These are phyloP conservation scores for Tiphia femorata DNA, from an alignment of 2,888 invertebrate genomes.

Conservation along the genomic window DNA sequence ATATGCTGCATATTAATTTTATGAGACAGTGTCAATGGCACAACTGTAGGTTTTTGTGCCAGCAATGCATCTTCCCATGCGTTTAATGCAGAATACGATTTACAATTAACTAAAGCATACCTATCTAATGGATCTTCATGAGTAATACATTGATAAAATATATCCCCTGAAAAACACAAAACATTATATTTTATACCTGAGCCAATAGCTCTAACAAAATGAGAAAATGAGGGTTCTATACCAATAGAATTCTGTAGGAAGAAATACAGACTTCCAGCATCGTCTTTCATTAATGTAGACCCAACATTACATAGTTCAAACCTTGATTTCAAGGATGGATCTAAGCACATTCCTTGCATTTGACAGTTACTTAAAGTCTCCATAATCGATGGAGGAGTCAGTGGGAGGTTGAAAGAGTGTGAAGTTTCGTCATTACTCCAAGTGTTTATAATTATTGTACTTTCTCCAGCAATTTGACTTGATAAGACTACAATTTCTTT, in stretches of 20 bases:
- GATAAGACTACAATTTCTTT: conserved; percentile 57
- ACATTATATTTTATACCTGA: too few relatives aligned
- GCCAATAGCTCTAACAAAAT: too few relatives aligned
- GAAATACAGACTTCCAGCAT: conserved; percentile 42
- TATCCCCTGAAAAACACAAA: conserved; percentile 50
- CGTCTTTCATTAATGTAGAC: conserved; percentile 39
- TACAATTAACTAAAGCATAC: conserved; percentile 50
- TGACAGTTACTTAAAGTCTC: conserved; percentile 55
- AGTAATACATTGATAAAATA: conserved; percentile 63
- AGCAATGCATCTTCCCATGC: conserved; percentile 55
- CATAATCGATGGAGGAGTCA: conserved; percentile 50
- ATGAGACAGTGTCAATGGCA: conserved; percentile 49
- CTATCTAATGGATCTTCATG: conserved; percentile 44
- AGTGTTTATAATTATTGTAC: conserved; percentile 56
- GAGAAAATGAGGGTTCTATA: too few relatives aligned
- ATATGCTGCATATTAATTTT: conserved; percentile 49
- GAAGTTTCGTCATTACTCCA: conserved; percentile 52
- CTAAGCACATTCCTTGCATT: conserved; percentile 57
- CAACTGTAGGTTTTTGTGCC: conserved; percentile 35
- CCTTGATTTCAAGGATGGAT: conserved; percentile 55
- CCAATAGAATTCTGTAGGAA: conserved; percentile 63
- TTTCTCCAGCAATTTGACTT: conserved; percentile 57
- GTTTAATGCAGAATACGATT: conserved; percentile 51
- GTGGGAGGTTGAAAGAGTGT: conserved; percentile 56
- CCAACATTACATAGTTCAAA: conserved; percentile 56